phyloP scores from a whole-genome alignment of 2,888 invertebrate genomes.

The Acleris emargana region DNA sequence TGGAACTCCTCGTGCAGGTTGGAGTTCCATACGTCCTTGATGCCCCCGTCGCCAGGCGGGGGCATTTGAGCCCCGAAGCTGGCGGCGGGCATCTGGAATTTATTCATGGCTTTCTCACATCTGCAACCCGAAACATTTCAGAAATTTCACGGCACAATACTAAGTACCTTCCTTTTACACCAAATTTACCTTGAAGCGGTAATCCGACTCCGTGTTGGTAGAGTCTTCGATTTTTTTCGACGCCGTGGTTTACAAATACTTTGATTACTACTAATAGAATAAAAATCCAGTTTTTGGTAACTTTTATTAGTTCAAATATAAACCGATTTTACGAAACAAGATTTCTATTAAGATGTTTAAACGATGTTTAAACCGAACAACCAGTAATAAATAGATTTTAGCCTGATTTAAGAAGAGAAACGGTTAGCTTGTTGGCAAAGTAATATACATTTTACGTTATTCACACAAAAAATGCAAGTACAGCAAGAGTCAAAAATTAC shows the following conservation, averaged over 20 bases:
- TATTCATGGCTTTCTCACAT: not conserved
- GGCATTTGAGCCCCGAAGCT: conserved; percentile 68
- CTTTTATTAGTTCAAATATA: conserved; percentile 7
- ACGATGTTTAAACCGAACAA: conserved; percentile 3
- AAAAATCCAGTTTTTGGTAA: conserved; percentile 15
- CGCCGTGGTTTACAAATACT: conserved; percentile 25
- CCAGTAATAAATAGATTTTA: conserved; percentile 10
- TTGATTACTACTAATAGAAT: conserved; percentile 10
- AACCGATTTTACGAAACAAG: conserved; percentile 13
- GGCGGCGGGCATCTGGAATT: conserved; percentile 81
- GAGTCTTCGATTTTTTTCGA: conserved; percentile 33
- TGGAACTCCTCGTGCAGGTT: conserved; percentile 97
- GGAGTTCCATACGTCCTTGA: conserved; percentile 96
- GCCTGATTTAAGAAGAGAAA: conserved; percentile 1
- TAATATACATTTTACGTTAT: conserved; percentile 20
- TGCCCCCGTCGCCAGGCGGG: conserved; percentile 91
- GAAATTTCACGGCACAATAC: not conserved
- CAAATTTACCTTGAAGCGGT: conserved; percentile 30
- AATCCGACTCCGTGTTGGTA: conserved; percentile 35
- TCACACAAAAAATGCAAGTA: conserved; percentile 15
- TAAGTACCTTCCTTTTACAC: conserved; percentile 13
- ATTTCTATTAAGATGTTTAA: not conserved
- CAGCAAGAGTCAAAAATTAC: conserved; percentile 28
- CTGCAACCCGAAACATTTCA: not conserved
- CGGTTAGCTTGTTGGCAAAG: conserved; percentile 22